These are phyloP conservation scores for Hemicordylus capensis DNA, from an alignment of 2,113 vertebrate genomes.

Conservation along the genomic window DNA sequence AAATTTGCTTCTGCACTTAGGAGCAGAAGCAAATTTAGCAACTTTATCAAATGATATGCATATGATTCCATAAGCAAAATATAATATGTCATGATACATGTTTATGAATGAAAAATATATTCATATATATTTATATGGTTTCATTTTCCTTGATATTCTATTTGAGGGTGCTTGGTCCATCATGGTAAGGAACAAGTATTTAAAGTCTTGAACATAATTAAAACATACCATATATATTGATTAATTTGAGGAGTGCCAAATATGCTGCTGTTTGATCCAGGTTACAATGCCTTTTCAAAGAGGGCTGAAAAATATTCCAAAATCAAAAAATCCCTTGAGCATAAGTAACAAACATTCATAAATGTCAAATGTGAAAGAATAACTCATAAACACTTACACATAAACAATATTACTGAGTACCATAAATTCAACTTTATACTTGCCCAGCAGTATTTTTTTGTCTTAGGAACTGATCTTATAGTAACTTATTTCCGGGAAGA, in stretches of 20 bases:
- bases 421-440: not conserved
- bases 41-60: too few species aligned
- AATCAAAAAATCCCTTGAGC: not conserved
- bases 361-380: not conserved
- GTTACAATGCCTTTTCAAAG: not conserved
- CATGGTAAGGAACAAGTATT: too few species aligned
- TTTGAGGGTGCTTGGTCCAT: too few species aligned
- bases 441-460: not conserved
- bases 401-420: not conserved
- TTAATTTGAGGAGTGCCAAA: not conserved
- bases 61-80: too few species aligned
- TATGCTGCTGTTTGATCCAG: not conserved
- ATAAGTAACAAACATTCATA: not conserved
- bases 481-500: conserved; percentile 13
- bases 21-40: too few species aligned
- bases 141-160: too few species aligned
- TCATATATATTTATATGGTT: too few species aligned
- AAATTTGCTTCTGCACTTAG: too few species aligned
- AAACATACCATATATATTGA: not conserved
- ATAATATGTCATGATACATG: too few species aligned
- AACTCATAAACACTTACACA: not conserved
- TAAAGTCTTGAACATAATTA: not conserved
- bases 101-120: too few species aligned
- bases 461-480: not conserved
- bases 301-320: not conserved